Evolutionary conservation across 2,888 invertebrate species (phyloP), one percentile per base, ranked within the genome.

Genomic region (Drosophila picticornis): DNA sequence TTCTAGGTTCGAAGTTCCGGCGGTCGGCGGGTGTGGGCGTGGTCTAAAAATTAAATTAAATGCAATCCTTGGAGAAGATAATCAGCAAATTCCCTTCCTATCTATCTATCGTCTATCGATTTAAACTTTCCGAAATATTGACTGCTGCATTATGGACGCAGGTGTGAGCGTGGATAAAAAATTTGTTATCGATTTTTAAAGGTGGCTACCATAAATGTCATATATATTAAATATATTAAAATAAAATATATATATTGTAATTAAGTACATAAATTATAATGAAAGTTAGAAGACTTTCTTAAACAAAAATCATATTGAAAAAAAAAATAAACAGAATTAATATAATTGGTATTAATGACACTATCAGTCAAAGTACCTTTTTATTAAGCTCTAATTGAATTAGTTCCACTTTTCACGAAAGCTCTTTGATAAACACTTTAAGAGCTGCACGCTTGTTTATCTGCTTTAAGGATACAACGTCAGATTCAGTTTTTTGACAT

Each of bases 401-500:
- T 58, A 40, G 46, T 38, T 58, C 32, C 51, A 43, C 25, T 56
- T 55, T n/a, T n/a, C 40, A 2, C 53, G 51, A 40, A 31, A 60
- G 52, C 31, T 46, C 34, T 27, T 32, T 4, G 11, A 22, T 13
- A 32, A 60, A 29, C 27, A 25, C 29, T 13, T 22, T 50, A 34
- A 48, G 58, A 48, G 51, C 61, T 60, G 50, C 9, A 59, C 58
- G 48, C 72, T 60, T 32, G 63, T 50, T 72, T 58, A 51, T 56
- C 50, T 72, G 56, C 10, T 31, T 66, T 59, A 51, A 62, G 58
- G 61, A 38, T 13, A 43, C 25, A 48, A 51, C n/a, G 43, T 55
- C 59, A 78, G 74, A 73, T 60, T 77, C 32, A 25, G 31, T 32
- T 58, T 51, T 63, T 60, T 62, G 50, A 46, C 59, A 57, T 57